phyloP scores from a whole-genome alignment of 2,113 vertebrate genomes.

The Esox niger region DNA sequence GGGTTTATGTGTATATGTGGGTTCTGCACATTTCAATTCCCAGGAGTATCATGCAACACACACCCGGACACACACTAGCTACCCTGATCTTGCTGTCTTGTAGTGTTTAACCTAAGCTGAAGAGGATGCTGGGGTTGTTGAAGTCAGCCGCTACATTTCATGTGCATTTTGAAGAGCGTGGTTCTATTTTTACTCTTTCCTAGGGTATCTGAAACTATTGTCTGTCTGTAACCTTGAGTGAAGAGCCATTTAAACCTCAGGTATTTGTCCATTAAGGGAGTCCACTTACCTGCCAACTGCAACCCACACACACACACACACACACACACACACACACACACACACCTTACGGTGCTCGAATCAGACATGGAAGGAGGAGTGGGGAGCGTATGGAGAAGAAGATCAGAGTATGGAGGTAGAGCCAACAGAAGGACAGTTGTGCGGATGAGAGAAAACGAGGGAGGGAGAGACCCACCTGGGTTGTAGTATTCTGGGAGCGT shows the following conservation, averaged over 20 bases:
- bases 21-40: no score
- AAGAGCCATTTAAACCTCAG: no score
- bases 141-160: no score
- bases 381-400: slow-evolving; percentile 12
- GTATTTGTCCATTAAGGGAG: no score
- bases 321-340: neutral
- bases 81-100: no score
- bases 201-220: neutral
- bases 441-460: slow-evolving; percentile 52
- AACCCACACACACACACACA: neutral
- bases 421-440: slow-evolving; percentile 74
- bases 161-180: no score
- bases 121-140: no score
- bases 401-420: slow-evolving; percentile 7
- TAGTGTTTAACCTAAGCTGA: no score
- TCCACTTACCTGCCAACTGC: neutral
- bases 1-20: no score
- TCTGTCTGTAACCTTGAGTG: slow-evolving; percentile 52
- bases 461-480: slow-evolving; percentile 92
- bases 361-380: slow-evolving; percentile 10
- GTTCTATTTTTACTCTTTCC: no score
- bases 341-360: neutral
- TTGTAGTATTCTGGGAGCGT: slow-evolving; percentile 94
- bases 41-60: no score
- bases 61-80: no score